These are phyloP conservation scores for Anguilla rostrata DNA, from an alignment of 2,113 vertebrate genomes.

Conservation along the genomic window DNA sequence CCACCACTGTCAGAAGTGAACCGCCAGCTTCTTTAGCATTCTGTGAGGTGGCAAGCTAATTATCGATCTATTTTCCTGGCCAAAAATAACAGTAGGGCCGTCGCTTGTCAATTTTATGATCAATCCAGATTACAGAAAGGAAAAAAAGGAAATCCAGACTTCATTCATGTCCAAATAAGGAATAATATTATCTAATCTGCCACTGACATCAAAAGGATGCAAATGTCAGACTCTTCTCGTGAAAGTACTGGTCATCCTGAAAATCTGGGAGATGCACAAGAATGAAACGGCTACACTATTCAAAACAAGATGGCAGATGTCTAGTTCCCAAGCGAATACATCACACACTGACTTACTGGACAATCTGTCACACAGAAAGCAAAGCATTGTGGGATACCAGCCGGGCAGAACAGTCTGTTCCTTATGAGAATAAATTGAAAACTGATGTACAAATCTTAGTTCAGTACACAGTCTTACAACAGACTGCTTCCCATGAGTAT, in stretches of 20 bases:
- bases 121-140: slow-evolving; percentile 6
- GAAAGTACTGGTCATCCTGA: too few species aligned
- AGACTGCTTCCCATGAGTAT: background rate
- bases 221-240: background rate
- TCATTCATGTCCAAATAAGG: background rate
- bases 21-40: slow-evolving; percentile 8
- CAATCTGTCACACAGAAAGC: background rate
- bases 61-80: slow-evolving; percentile 9
- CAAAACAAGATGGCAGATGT: too few species aligned
- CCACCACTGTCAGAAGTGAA: background rate
- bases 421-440: background rate
- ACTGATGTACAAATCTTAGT: background rate
- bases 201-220: background rate
- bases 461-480: background rate
- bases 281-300: too few species aligned
- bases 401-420: background rate
- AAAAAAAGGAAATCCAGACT: background rate
- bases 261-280: too few species aligned
- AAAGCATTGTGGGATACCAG: background rate
- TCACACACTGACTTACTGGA: background rate
- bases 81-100: background rate
- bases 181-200: background rate
- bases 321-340: too few species aligned
- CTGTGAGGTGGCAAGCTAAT: background rate
- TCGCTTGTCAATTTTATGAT: background rate